Base-by-base conservation (phyloP, 1,140 invertebrate species). In the Geopemphigus sp. region DNA sequence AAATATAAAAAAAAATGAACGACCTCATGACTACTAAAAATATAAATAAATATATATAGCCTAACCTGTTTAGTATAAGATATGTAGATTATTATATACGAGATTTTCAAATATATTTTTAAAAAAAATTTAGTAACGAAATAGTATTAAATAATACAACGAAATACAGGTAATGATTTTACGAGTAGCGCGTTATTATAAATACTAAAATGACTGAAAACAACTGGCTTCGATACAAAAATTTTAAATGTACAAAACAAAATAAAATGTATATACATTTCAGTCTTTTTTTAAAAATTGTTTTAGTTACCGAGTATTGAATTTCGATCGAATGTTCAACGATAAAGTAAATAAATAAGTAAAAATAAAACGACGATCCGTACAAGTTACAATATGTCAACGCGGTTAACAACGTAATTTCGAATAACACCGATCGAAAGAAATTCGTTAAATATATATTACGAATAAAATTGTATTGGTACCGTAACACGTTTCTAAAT, bases 231-330 rank as follows among this genome's bases (percentile, higher is more conserved):
- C 0, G 3, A 72, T 29, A 29, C 3, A 39, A 39, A 39, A 70
- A 26, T 70, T 70, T 24, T 19, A 53, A 53, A 54, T 19, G 0
- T 29, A n/a, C 10, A 26, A 53, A 72, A 32, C 10, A 53, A 68
- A 68, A 24, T 10, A 32, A 24, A 72, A 32, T 72, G 0, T 72
- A 54, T 29, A 22, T 53, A 72, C 17, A 70, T 29, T 70, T 72
- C 68, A 72, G 68, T 72, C 68, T 72, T 54, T 39, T 39, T 39
- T 39, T 39, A 4, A 39, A 72, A 53, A 54, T 72, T 54, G 47
- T 54, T 29, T 72, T 72, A 72, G 68, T 53, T 19, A 29, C 29
- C 24, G 15, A 72, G 26, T 17, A 29, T 6, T 72, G 15, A 72
- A 72, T 14, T n/a, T n/a, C 47, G 17, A 15, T n/a, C 53, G 4